Evolutionary conservation across 23 tunicate genomes (phyloP).

Genomic region (Trididemnum nubilum): DNA sequence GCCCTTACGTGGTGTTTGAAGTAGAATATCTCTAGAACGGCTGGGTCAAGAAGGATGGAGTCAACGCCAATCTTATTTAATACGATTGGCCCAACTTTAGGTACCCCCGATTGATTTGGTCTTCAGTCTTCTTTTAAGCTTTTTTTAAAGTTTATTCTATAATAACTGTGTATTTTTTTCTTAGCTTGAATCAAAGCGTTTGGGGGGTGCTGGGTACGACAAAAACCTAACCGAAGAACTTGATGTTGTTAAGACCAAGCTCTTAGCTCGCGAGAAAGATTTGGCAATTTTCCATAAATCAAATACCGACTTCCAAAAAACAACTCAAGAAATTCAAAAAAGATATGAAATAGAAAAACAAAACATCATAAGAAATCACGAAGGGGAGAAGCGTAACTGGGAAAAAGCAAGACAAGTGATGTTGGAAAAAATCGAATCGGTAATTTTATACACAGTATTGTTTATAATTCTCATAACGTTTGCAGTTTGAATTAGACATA

Average conservation of each 20-base stretch:
- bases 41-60: too few relatives aligned
- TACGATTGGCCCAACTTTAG: too few relatives aligned
- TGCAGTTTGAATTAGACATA: too few relatives aligned
- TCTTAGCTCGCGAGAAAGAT: constrained; percentile 24
- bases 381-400: constrained; percentile 63
- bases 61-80: too few relatives aligned
- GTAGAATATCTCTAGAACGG: too few relatives aligned
- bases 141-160: too few relatives aligned
- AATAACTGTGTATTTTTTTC: too few relatives aligned
- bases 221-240: constrained; percentile 5
- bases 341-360: constrained; percentile 32
- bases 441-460: constrained; percentile 21
- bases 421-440: constrained; percentile 60
- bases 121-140: too few relatives aligned
- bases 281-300: constrained; percentile 12
- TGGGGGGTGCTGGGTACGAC: neutral
- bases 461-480: too few relatives aligned
- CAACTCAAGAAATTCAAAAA: constrained; percentile 11
- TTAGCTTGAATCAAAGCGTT: constrained; percentile 14
- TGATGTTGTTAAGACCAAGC: constrained; percentile 1
- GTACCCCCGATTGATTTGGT: too few relatives aligned
- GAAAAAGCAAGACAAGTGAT: constrained; percentile 41
- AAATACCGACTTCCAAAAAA: constrained; percentile 23
- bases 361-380: constrained; percentile 20
- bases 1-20: too few relatives aligned